Evolutionary conservation across 2,797 vertebrate genomes (phyloP).

Genomic region (Anabas testudineus): DNA sequence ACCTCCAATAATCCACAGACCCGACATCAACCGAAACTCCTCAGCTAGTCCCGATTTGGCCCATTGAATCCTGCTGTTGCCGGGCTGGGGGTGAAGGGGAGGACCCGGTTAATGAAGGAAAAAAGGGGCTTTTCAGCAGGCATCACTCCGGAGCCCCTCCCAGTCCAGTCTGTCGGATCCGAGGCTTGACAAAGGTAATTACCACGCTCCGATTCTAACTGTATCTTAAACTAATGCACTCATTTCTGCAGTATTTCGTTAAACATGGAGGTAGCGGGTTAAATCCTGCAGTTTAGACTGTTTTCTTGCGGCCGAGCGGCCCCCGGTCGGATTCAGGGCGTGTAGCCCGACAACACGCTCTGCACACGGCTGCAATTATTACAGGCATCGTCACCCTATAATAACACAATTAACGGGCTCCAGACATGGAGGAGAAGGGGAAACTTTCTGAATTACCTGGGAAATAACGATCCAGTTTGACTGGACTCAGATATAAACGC

Average conservation of each 20-base stretch:
- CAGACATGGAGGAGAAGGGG: background rate
- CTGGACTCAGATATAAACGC: background rate
- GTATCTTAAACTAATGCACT: background rate
- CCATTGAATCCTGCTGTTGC: constrained; percentile 45
- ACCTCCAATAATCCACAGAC: constrained; percentile 48
- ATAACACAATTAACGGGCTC: background rate
- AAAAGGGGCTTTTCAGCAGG: constrained; percentile 12
- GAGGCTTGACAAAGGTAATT: constrained; percentile 71
- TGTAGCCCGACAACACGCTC: constrained; percentile 32
- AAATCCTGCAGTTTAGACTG: constrained; percentile 69
- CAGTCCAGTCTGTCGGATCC: constrained; percentile 35
- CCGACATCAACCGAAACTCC: constrained; percentile 67
- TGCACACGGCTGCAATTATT: background rate
- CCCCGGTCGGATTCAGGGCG: constrained; percentile 47
- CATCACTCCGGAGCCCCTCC: constrained; percentile 48
- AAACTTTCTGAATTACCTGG: background rate
- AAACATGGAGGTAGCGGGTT: constrained; percentile 55
- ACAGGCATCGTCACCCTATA: background rate
- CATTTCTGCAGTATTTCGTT: background rate
- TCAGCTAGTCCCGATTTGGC: constrained; percentile 42
- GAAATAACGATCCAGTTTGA: background rate
- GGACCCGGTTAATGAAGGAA: constrained; percentile 37
- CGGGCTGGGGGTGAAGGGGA: constrained; percentile 50
- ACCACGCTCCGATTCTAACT: constrained; percentile 42
- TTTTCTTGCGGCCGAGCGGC: constrained; percentile 27